Percentiles rank a stretch among this genome's conserved stretches.
phyloP scores from a whole-genome alignment of 2,888 invertebrate species.

The Oligia fasciuncula region DNA sequence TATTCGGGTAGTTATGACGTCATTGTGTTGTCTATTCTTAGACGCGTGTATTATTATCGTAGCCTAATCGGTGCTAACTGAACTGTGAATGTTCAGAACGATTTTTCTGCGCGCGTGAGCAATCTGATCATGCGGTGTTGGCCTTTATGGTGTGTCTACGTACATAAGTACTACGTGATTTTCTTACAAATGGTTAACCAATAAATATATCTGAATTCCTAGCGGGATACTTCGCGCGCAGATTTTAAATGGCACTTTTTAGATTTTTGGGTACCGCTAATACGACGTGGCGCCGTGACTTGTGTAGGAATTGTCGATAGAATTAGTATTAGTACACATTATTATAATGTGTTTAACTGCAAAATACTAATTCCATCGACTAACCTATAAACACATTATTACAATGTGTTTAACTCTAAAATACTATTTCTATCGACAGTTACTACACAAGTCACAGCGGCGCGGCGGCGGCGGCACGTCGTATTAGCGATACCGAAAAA shows the following conservation, averaged over 20 bases:
- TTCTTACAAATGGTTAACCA: conserved; percentile 54
- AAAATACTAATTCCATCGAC: no score
- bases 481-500: no score
- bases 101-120: conserved; percentile 48
- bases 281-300: conserved; percentile 4
- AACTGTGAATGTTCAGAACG: conserved; percentile 45
- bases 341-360: no score
- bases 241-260: conserved; percentile 58
- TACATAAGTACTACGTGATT: conserved; percentile 55
- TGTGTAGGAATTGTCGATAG: conserved; percentile 4
- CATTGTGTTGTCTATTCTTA: conserved; percentile 53
- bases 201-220: conserved; percentile 49
- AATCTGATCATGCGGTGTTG: conserved; percentile 52
- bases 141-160: conserved; percentile 44
- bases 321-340: not conserved
- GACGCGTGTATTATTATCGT: conserved; percentile 40
- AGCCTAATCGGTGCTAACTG: conserved; percentile 47
- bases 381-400: no score
- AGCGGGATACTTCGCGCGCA: conserved; percentile 21
- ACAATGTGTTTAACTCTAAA: no score
- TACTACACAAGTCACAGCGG: no score
- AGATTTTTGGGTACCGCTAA: conserved; percentile 33
- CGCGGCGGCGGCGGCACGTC: no score
- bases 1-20: conserved; percentile 66
- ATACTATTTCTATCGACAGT: no score